A percentile compares a stretch with the other conserved stretches of the same genome.
phyloP scores from a whole-genome alignment of 2,113 vertebrate species.

The Lophius piscatorius region DNA sequence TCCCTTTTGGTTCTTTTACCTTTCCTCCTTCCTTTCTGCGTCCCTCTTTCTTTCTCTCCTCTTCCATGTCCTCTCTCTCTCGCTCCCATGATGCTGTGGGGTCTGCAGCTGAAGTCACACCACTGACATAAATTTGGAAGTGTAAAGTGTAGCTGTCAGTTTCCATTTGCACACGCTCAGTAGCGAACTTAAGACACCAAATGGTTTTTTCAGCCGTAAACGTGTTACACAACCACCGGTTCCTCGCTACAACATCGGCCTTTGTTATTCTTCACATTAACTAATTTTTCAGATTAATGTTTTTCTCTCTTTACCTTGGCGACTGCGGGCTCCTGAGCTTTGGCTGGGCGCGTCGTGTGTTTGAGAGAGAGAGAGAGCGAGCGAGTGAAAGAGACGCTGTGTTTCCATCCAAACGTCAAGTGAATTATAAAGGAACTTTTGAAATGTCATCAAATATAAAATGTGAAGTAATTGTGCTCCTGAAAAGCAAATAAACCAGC shows the following conservation, averaged over 20 bases:
- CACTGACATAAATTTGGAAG: slow-evolving; percentile 66
- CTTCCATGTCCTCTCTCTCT: no score
- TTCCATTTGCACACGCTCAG: slow-evolving; percentile 49
- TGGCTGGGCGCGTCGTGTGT: slow-evolving; percentile 11
- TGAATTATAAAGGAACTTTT: slow-evolving; percentile 24
- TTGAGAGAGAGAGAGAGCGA: no score
- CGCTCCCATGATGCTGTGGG: slow-evolving; percentile 33
- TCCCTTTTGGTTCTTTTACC: no score
- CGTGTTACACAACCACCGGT: slow-evolving; percentile 36
- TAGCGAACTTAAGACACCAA: slow-evolving; percentile 32
- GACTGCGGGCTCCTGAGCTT: slow-evolving; percentile 2
- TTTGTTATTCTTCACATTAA: slow-evolving; percentile 58
- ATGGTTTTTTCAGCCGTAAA: background rate
- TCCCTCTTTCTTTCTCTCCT: background rate
- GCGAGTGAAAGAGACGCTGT: no score
- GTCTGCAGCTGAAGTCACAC: slow-evolving; percentile 48
- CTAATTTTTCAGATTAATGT: slow-evolving; percentile 56
- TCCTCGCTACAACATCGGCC: slow-evolving; percentile 9
- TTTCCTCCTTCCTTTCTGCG: no score
- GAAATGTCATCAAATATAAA: slow-evolving; percentile 30
- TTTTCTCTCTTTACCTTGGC: slow-evolving; percentile 55
- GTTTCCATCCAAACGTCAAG: slow-evolving; percentile 34
- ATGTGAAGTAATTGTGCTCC: slow-evolving; percentile 17
- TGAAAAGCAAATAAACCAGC: slow-evolving; percentile 14
- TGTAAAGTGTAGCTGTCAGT: slow-evolving; percentile 66